Percentiles rank a stretch among this genome's conserved stretches.
Evolutionary conservation across 1,140 invertebrate species (phyloP).

Genomic region (Homarus americanus): DNA sequence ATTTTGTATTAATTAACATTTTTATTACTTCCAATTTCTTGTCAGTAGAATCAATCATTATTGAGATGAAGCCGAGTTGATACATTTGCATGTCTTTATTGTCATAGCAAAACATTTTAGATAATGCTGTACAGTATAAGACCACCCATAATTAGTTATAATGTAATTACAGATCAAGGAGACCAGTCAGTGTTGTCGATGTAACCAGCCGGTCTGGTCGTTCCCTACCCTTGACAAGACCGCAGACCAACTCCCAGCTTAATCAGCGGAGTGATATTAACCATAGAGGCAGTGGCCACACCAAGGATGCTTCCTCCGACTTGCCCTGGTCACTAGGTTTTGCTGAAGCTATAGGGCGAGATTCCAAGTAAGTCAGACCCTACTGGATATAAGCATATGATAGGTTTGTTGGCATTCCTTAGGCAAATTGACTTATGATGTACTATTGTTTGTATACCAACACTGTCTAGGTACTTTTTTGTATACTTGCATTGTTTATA

Average conservation of each 20-base stretch:
- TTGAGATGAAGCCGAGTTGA: not conserved
- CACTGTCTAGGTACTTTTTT: no score
- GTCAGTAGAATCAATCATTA: not conserved
- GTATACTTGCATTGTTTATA: no score
- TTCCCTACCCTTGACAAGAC: conserved; percentile 52
- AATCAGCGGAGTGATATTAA: not conserved
- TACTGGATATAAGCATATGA: no score
- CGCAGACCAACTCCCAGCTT: conserved; percentile 9
- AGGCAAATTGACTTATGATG: no score
- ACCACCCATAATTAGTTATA: not conserved
- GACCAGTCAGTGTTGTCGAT: conserved; percentile 57
- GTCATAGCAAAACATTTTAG: not conserved
- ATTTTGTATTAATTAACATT: no score
- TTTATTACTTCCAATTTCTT: not conserved
- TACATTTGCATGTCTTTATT: no score
- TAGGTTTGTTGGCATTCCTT: no score
- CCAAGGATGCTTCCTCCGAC: not conserved
- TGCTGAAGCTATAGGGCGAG: conserved; percentile 56
- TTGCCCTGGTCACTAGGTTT: conserved; percentile 59
- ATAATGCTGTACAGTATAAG: not conserved
- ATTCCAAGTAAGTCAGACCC: conserved; percentile 41
- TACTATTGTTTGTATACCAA: no score
- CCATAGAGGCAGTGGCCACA: not conserved
- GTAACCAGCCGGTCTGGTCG: conserved; percentile 61
- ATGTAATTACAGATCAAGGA: conserved; percentile 45